Base-by-base conservation (phyloP, 2,888 invertebrate genomes). In the Daptonema setosum region DNA sequence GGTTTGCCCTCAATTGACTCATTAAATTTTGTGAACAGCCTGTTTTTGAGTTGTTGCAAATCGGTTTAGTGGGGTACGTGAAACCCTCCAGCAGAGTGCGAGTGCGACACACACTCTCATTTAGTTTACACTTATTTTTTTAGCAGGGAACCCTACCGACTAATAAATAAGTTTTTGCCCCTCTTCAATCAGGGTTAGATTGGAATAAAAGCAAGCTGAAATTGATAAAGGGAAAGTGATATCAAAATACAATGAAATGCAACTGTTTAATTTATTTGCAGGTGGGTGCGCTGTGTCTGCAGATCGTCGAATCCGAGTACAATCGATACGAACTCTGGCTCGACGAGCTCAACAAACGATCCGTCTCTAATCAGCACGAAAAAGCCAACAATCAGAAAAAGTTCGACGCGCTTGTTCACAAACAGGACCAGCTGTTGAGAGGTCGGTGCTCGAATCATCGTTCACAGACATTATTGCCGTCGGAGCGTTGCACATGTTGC, bases 301-400 rank as follows among this genome's bases (percentile, higher is more conserved):
- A 87, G 73, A 84, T 95, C 56, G 81, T 95, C 61, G 91, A 93
- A 69, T 86, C 84, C 75, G 95, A 97, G 73, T 76, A 95, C 55
- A 82, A 83, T 65, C 80, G 93, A 61, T 88, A 87, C 74, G 87
- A 88, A 66, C 83, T 86, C 64, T 91, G 91, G 90, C 82, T 67
- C 45, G 71, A 71, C 43, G 75, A 77, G 17, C 58, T 63, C 56
- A 67, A 58, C 68, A 72, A 57, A 67, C n/a, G n/a, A n/a, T 70
- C 63, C 57, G 65, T 62, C 35, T 56, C 61, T 30, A 62, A 60
- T 8, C 57, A 57, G 69, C 82, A 80, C 68, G 87, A 82, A 73
- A 82, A 81, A 70, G 87, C 82, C 70, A 85, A 80, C 68, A 78
- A 80, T 68, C 78, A 80, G 60, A 79, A 82, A 64, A 84, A 84